Base-by-base conservation (phyloP, 2,888 invertebrate genomes). In the Sinopyrophorus schimmeli region DNA sequence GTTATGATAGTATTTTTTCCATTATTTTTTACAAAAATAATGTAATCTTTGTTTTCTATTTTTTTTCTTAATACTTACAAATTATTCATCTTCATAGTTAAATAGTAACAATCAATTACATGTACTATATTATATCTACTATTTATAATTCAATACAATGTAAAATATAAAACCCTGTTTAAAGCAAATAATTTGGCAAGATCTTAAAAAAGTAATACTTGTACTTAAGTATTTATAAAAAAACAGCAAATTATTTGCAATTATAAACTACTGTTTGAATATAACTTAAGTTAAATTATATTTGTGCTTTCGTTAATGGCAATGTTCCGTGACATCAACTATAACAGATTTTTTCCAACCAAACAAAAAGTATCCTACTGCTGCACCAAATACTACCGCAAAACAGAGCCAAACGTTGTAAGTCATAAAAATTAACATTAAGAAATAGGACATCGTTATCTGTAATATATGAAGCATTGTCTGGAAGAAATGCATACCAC, bases 381-480 rank as follows among this genome's bases (percentile, higher is more conserved):
- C 92, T 1, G 93, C 91, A 26, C 96, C 96, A 5, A 90, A 68
- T 1, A 93, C 87, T 1, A 95, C 90, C 0, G 93, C 91, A 32
- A 91, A 71, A 71, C 94, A 94, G 48, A 97, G 79, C 92, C 93
- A 96, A 10, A 87, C 85, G 70, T 96, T 96, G 80, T 92, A 96
- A 1, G 95, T 95, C 96, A 96, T 96, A 72, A 96, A 95, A 61
- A 95, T 90, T 71, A 96, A 77, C 96, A 96, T 96, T 35, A 96
- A 80, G 74, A 94, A 86, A 75, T 96, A 95, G 60, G 93, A 92
- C 54, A 95, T 77, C 47, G 92, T 81, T 66, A 96, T 90, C 76
- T 95, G 95, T 11, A 95, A 66, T 53, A 93, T 85, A 70, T 96
- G 95, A 10, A 96, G 81, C 34, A 86, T 74, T 9, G 95, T 94